Evolutionary conservation across 2,888 invertebrate species (phyloP).

Genomic region (Cyclophora albipunctata): DNA sequence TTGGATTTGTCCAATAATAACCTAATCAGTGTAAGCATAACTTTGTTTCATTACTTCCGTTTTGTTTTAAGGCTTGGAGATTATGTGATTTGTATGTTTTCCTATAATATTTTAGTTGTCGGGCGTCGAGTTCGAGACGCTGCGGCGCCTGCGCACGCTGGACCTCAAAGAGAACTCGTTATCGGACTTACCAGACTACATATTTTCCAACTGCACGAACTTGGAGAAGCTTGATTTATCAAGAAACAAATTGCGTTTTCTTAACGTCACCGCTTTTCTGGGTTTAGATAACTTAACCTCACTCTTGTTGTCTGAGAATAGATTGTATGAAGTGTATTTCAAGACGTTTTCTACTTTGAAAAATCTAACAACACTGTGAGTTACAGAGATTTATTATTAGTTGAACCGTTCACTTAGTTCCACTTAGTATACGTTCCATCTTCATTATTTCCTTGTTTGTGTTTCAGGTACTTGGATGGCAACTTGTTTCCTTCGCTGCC

Average conservation of each 20-base stretch:
- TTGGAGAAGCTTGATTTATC: conserved; percentile 81
- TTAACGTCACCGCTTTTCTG: conserved; percentile 76
- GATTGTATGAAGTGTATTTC: conserved; percentile 77
- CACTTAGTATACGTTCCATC: no score
- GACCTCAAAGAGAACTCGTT: conserved; percentile 82
- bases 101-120: conserved; percentile 57
- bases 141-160: conserved; percentile 76
- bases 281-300: conserved; percentile 79
- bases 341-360: conserved; percentile 78
- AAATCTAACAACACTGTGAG: conserved; percentile 82
- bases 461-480: conserved; percentile 82
- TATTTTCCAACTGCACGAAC: conserved; percentile 72
- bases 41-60: not conserved
- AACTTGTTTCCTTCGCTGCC: conserved; percentile 83
- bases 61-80: not conserved
- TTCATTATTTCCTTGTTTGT: no score
- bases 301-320: conserved; percentile 82
- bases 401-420: no score
- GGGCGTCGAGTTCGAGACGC: conserved; percentile 71
- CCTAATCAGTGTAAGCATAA: conserved; percentile 54
- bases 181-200: conserved; percentile 66
- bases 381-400: not conserved
- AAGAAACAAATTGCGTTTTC: conserved; percentile 79
- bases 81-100: no score
- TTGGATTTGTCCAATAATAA: conserved; percentile 75